Evolutionary conservation across 92 coral and sea anemone species (phyloP), one percentile per base, ranked within the genome.

Genomic region (Muricea muricata): DNA sequence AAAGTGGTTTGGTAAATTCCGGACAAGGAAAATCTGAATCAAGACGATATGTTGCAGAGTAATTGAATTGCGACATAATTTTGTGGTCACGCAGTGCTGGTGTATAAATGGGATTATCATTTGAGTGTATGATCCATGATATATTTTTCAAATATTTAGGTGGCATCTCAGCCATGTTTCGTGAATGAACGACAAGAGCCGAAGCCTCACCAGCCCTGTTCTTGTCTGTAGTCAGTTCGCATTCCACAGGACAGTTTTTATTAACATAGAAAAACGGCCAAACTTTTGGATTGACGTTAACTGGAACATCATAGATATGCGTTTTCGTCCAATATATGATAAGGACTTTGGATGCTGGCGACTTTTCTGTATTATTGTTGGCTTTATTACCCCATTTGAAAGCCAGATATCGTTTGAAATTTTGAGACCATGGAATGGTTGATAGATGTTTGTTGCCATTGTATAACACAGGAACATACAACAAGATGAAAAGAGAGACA

Each of bases 211-310:
- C 24, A 3, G 94, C 93, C 20, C 95, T 86, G 7, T 89, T 86
- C 2, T 93, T 85, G 10, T 94, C 93, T 78, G 73, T 97, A 4
- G 99, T 88, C 4, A 97, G 80, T 70, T 94, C 98, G 33, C 99
- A 97, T 33, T 93, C 90, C 13, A 97, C 97, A n/a, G 99, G 99
- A 72, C 99, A 97, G 3, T 88, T 91, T 17, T 89, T 72, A 1
- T 98, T 98, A 10, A 93, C 98, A 84, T 89, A 97, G 84, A 88
- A 97, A 89, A 94, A 97, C 2, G 99, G 99, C 99, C 99, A 97
- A 20, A 31, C 31, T 29, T 9, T 4, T 37, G 42, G 42, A 37
- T 37, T n/a, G n/a, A n/a, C n/a, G n/a, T n/a, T n/a, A n/a, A n/a
- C n/a, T n/a, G n/a, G n/a, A n/a, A n/a, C n/a, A n/a, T n/a, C n/a